Evolutionary conservation across 1,140 invertebrate genomes (phyloP).

Genomic region (Drosophila repleta): DNA sequence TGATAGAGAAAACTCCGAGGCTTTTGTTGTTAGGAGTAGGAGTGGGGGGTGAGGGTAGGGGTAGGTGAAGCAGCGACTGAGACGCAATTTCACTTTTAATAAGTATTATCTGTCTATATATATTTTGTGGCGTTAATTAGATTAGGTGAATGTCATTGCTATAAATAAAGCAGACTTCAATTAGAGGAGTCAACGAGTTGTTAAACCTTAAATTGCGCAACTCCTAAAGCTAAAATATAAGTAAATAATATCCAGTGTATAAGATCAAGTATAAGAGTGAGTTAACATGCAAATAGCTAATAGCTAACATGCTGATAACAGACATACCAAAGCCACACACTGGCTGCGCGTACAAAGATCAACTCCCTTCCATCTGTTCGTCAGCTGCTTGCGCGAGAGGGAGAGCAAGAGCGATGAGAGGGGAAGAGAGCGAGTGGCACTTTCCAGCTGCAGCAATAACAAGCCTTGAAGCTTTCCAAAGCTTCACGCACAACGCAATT

Average conservation of each 20-base stretch:
- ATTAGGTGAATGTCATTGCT: slow-evolving; percentile 21
- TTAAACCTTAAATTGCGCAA: too few species aligned
- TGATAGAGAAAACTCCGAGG: slow-evolving; percentile 26
- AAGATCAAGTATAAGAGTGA: not conserved
- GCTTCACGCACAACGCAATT: slow-evolving; percentile 3
- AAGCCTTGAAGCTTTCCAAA: slow-evolving; percentile 3
- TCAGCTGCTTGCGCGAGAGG: not conserved
- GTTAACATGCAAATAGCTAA: not conserved
- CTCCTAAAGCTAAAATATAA: too few species aligned
- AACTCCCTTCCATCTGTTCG: not conserved
- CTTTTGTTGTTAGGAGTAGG: slow-evolving; percentile 7
- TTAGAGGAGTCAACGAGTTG: not conserved
- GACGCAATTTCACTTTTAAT: slow-evolving; percentile 19
- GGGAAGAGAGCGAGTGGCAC: not conserved
- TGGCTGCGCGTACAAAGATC: not conserved
- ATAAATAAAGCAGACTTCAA: slow-evolving; percentile 10
- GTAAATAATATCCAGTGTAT: too few species aligned
- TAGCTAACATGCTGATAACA: not conserved
- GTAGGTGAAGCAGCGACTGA: not conserved
- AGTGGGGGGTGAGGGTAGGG: not conserved
- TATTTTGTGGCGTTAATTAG: slow-evolving; percentile 23
- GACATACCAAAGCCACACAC: not conserved
- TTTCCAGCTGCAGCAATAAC: not conserved
- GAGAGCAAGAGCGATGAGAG: not conserved
- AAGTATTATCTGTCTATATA: slow-evolving; percentile 1